Evolutionary conservation across 2,797 vertebrate genomes (phyloP).

Genomic region (Spea hammondii): DNA sequence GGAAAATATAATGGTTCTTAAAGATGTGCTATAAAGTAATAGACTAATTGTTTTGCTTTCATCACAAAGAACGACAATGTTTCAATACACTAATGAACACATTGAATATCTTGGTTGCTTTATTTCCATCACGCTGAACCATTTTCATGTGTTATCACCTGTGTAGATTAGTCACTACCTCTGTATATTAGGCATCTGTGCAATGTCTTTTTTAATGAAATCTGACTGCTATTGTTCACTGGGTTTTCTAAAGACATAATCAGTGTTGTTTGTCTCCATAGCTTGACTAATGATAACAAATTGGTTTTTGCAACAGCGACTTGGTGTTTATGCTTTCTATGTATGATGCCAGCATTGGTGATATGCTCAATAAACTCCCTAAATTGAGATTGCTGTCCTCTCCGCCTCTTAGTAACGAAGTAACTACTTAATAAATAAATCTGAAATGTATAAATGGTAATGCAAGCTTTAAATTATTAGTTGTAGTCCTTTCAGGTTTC

Average conservation of each 20-base stretch:
- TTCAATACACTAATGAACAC: too few relatives aligned
- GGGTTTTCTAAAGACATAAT: slow-evolving; percentile 27
- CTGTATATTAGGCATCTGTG: slow-evolving; percentile 10
- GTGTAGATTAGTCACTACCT: not conserved
- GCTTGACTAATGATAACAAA: slow-evolving; percentile 28
- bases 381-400: not conserved
- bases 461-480: too few relatives aligned
- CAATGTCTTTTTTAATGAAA: slow-evolving; percentile 16
- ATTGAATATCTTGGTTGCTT: too few relatives aligned
- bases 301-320: not conserved
- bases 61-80: too few relatives aligned
- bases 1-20: too few relatives aligned
- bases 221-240: slow-evolving; percentile 12
- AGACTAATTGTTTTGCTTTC: too few relatives aligned
- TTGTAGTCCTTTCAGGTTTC: too few relatives aligned
- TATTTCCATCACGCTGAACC: too few relatives aligned
- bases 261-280: slow-evolving; percentile 17
- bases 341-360: not conserved
- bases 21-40: too few relatives aligned
- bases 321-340: not conserved
- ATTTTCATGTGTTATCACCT: too few relatives aligned
- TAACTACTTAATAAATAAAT: not conserved
- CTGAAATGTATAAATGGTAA: not conserved
- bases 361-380: slow-evolving; percentile 4
- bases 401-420: not conserved